A percentile compares a stretch with the other conserved stretches of the same genome.
Conservation (phyloP, 2,888 invertebrate species). For the Plebejus argus region DNA sequence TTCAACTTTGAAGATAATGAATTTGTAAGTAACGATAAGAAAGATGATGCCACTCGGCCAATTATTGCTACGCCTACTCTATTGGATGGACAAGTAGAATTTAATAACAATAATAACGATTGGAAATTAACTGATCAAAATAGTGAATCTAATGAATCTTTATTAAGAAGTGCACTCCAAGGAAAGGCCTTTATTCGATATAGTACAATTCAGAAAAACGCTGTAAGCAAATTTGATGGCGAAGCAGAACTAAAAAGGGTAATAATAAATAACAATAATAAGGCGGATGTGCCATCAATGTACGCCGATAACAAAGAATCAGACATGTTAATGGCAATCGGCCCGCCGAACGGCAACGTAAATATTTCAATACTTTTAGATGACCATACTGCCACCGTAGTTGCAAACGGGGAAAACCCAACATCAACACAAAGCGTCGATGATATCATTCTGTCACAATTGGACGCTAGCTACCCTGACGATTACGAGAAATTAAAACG, state of each 20-base stretch:
- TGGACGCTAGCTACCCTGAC: slow-evolving; percentile 86
- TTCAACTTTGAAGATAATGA: slow-evolving; percentile 69
- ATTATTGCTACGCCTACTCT: slow-evolving; percentile 75
- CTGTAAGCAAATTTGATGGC: slow-evolving; percentile 66
- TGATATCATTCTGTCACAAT: slow-evolving; percentile 84
- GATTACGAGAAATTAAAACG: slow-evolving; percentile 92
- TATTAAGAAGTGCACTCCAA: slow-evolving; percentile 90
- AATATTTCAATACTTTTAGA: slow-evolving; percentile 76
- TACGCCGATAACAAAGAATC: slow-evolving; percentile 69
- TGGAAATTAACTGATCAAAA: slow-evolving; percentile 91
- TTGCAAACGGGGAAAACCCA: slow-evolving; percentile 75
- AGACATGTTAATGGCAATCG: slow-evolving; percentile 68
- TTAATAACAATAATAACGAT: slow-evolving; percentile 89
- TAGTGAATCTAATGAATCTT: slow-evolving; percentile 84
- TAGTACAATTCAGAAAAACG: slow-evolving; percentile 79
- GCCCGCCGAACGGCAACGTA: slow-evolving; percentile 66
- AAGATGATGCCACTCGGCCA: slow-evolving; percentile 63
- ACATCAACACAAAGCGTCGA: slow-evolving; percentile 84
- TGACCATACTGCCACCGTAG: slow-evolving; percentile 66
- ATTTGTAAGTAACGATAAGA: slow-evolving; percentile 66
- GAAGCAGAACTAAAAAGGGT: slow-evolving; percentile 67
- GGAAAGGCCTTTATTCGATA: slow-evolving; percentile 85
- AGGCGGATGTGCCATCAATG: slow-evolving; percentile 80
- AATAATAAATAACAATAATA: slow-evolving; percentile 73
- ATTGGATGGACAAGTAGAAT: slow-evolving; percentile 77